These are phyloP conservation scores for Protophormia terraenovae DNA, from an alignment of 2,888 invertebrate genomes.

Conservation along the genomic window DNA sequence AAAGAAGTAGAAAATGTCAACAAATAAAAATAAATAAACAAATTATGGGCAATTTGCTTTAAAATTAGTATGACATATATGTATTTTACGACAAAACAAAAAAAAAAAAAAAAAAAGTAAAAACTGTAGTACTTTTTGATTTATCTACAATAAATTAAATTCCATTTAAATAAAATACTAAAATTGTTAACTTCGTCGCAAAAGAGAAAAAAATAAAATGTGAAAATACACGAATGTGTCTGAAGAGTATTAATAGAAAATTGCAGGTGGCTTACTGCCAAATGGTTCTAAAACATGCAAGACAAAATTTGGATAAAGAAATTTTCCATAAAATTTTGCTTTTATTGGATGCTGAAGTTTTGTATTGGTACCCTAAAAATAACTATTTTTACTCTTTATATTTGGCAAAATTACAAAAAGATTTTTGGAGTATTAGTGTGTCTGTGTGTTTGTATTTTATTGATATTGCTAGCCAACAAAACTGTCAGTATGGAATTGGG, in stretches of 20 bases:
- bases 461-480: slow-evolving; percentile 37
- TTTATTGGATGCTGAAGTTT: slow-evolving; percentile 5
- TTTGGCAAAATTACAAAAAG: slow-evolving; percentile 42
- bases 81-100: too few relatives aligned
- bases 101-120: too few relatives aligned
- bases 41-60: not conserved
- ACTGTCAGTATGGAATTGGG: slow-evolving; percentile 53
- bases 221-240: not conserved
- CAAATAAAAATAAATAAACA: not conserved
- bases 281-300: slow-evolving; percentile 27
- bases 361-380: not conserved
- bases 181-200: not conserved
- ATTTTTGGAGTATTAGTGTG: not conserved
- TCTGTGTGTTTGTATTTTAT: not conserved
- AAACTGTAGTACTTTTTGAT: not conserved
- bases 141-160: slow-evolving; percentile 17
- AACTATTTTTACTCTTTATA: not conserved
- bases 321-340: slow-evolving; percentile 14
- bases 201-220: not conserved
- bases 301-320: slow-evolving; percentile 2
- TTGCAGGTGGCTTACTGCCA: slow-evolving; percentile 47
- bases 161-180: not conserved
- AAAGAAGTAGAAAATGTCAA: not conserved
- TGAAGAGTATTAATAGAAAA: not conserved
- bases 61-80: not conserved